Evolutionary conservation across 2,888 invertebrate genomes (phyloP).

Genomic region (Lymantria dispar): DNA sequence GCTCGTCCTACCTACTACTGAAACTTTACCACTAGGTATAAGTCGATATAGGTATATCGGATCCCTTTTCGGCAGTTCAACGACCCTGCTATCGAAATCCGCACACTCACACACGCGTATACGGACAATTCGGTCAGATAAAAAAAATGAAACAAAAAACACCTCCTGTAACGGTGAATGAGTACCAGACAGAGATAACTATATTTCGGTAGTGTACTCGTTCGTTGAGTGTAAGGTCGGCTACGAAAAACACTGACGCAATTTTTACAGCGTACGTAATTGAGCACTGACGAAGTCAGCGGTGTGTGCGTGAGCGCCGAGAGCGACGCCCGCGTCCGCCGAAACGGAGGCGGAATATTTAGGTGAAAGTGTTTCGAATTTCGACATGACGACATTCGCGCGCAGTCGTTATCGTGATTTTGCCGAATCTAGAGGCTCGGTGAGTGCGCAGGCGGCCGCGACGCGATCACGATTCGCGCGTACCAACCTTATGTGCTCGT

Average conservation of each 20-base stretch:
- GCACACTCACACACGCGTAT: constrained; percentile 76
- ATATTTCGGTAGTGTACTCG: constrained; percentile 73
- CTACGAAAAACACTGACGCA: constrained; percentile 81
- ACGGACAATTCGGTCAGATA: constrained; percentile 62
- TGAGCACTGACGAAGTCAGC: constrained; percentile 65
- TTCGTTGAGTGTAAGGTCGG: constrained; percentile 64
- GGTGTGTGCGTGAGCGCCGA: constrained; percentile 80
- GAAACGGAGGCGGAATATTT: constrained; percentile 82
- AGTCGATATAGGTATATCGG: constrained; percentile 39
- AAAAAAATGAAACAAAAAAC: constrained; percentile 74
- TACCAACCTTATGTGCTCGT: constrained; percentile 49
- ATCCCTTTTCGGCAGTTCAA: constrained; percentile 77
- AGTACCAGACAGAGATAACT: constrained; percentile 77
- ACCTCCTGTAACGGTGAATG: constrained; percentile 65
- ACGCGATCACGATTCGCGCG: constrained; percentile 38
- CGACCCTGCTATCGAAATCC: constrained; percentile 81
- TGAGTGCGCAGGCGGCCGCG: constrained; percentile 56
- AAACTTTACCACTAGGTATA: constrained; percentile 53
- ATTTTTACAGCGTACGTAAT: constrained; percentile 81
- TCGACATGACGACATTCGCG: constrained; percentile 82
- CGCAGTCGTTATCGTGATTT: constrained; percentile 83
- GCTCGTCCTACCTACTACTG: constrained; percentile 47
- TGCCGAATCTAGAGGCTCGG: constrained; percentile 80
- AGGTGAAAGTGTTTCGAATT: constrained; percentile 83
- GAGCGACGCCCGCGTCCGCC: constrained; percentile 82